Base-by-base conservation (phyloP, 2,113 vertebrate species). In the Camelus bactrianus region DNA sequence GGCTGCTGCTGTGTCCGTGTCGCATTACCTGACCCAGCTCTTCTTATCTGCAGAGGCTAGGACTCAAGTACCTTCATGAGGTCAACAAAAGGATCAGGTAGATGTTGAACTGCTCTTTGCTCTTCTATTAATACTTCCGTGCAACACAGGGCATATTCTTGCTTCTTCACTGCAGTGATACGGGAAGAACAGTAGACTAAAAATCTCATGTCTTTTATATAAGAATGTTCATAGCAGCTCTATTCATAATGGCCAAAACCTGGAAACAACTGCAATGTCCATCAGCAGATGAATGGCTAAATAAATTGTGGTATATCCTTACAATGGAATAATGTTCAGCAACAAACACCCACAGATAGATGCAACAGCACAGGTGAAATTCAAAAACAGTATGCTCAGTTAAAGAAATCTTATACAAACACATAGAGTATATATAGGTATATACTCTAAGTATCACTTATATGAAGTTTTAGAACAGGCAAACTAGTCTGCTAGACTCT, bases 1-100 rank as follows among this genome's bases (percentile, higher is more conserved):
- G 60, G 48, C 84, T 72, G 92, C 62, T 65, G 9, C 48, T 54
- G 28, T n/a, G 24, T 85, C 70, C 6, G 7, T 65, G 35, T 69
- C 75, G 26, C 89, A 86, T 87, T 91, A 93, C 93, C 64, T 81
- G 50, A 73, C 52, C 56, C 52, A 81, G 72, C 42, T 81, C 80
- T 26, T 72, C 75, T 88, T 62, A 83, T 90, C 89, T 93, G 48
- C 26, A 86, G 62, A 83, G 70, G 42, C 48, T 91, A 62, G 64
- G 91, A 65, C 11, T 22, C 79, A 67, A 69, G 20, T 56, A 38
- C 46, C 50, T 79, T 76, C 22, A 52, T 48, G 30, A 94, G 7
- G 76, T 83, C 76, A 81, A 69, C 52, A 65, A 77, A 94, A 86
- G 12, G 46, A 67, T 76, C 50, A 58, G 30, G 17, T 64, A 69